Percentiles rank a stretch among this genome's conserved stretches.
phyloP scores from a whole-genome alignment of 2,888 invertebrate species.

The Orgyia antiqua region DNA sequence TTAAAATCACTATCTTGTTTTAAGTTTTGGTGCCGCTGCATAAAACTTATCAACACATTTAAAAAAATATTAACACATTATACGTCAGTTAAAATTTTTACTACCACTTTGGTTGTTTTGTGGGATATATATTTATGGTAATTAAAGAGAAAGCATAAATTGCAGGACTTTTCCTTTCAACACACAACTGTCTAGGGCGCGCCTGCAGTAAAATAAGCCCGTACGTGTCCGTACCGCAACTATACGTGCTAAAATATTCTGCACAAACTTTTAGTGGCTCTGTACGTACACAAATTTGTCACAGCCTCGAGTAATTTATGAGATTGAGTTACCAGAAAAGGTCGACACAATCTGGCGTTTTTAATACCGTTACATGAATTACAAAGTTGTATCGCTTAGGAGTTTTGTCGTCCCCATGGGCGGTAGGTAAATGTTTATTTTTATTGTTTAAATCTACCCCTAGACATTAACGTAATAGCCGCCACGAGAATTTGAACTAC shows the following conservation, averaged over 20 bases:
- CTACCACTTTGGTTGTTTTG: too few species aligned
- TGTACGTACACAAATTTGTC: conserved; percentile 7
- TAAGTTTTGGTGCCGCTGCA: too few species aligned
- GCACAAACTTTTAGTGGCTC: too few species aligned
- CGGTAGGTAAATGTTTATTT: conserved; percentile 61
- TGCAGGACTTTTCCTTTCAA: neutral
- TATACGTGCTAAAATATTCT: neutral
- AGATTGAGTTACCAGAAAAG: conserved; percentile 30
- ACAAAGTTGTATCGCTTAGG: conserved; percentile 54
- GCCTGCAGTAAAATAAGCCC: neutral
- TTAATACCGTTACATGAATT: conserved; percentile 51
- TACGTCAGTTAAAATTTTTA: too few species aligned
- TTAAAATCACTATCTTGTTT: too few species aligned
- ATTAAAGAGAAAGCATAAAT: too few species aligned
- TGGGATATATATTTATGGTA: too few species aligned
- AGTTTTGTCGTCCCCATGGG: conserved; percentile 45
- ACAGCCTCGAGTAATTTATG: conserved; percentile 25
- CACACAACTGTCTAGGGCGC: neutral
- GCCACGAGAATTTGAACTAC: conserved; percentile 54
- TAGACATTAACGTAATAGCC: conserved; percentile 61
- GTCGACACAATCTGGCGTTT: conserved; percentile 40
- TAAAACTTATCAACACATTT: too few species aligned
- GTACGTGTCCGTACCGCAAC: neutral
- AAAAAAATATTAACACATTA: too few species aligned
- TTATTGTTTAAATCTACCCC: conserved; percentile 63